Base-by-base conservation (phyloP, 2,888 invertebrate genomes). In the Phortica magna region DNA sequence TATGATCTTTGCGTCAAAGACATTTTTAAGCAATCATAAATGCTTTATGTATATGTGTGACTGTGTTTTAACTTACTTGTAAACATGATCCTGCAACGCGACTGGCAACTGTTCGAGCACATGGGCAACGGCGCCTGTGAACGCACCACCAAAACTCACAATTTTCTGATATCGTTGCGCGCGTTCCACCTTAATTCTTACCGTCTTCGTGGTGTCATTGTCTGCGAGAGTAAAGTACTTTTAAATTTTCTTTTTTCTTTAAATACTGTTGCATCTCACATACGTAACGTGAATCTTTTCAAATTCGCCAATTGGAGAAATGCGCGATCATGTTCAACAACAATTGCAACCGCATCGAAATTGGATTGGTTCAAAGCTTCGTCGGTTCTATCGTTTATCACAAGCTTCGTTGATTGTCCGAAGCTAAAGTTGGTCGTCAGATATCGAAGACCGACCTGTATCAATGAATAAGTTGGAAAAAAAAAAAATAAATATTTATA, bases 81-180 rank as follows among this genome's bases (percentile, higher is more conserved):
- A 92, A 41, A 92, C 76, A 59, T 91, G 90, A 83, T 91, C 87
- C 76, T 89, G 89, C 31, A 92, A 67, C 5, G 83, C 77, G 1
- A 71, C 12, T 0, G 86, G 80, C 2, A 92, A n/a, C 57, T 85
- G 79, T 2, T 90, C 77, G 1, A 92, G 76, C 41, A 91, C 83
- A 78, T 91, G 77, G 0, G 92, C 90, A 4, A 94, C 93, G 0
- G 94, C 92, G 77, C 95, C 95, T 0, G 98, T 98, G 77, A 98
- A 96, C 0, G 97, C 96, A 0, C 97, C 98, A 0, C 98, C 98
- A 90, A 97, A 98, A 0, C 97, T 98, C 78, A 94, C 89, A 10
- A 98, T 95, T 19, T 88, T 92, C 91, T 98, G 98, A 86, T 93
- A 94, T 4, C 90, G 92, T 61, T 79, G 82, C 10, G 82, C 84